These are phyloP conservation scores for Carapus acus DNA, from an alignment of 2,797 vertebrate genomes.

Conservation along the genomic window DNA sequence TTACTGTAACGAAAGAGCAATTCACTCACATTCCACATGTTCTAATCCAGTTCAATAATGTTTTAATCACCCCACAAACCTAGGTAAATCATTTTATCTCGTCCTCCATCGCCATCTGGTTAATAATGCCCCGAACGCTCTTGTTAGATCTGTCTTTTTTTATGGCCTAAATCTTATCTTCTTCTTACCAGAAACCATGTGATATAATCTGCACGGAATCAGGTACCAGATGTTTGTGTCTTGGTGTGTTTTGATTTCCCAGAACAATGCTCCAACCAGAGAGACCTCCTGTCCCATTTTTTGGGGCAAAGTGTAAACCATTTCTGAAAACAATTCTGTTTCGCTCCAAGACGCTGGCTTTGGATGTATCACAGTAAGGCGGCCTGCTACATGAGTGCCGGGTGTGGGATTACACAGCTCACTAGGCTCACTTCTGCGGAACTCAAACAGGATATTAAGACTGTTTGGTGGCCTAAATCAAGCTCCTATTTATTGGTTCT, in stretches of 20 bases:
- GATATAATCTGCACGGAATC: conserved; percentile 38
- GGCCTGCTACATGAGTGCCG: conserved; percentile 15
- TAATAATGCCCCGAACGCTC: conserved; percentile 21
- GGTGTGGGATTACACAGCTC: conserved; percentile 7
- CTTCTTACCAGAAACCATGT: conserved; percentile 36
- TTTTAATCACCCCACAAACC: not conserved
- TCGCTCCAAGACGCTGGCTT: too few relatives aligned
- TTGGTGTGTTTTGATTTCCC: conserved; percentile 27
- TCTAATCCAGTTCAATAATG: not conserved
- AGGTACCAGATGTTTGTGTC: conserved; percentile 40
- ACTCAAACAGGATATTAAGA: not conserved
- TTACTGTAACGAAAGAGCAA: not conserved
- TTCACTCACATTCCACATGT: not conserved
- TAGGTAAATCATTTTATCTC: conserved; percentile 6
- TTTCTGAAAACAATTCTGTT: conserved; percentile 10
- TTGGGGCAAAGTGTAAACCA: conserved; percentile 9
- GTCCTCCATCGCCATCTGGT: conserved; percentile 9
- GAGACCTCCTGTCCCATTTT: conserved; percentile 17
- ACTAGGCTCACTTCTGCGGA: not conserved
- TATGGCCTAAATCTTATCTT: conserved; percentile 45
- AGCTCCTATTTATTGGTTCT: conserved; percentile 1
- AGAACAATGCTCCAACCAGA: conserved; percentile 23
- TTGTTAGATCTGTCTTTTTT: conserved; percentile 36
- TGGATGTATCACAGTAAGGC: not conserved
- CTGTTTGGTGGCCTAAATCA: not conserved